Base-by-base conservation (phyloP, 2,888 invertebrate species). In the Megaustenia siamemsis region DNA sequence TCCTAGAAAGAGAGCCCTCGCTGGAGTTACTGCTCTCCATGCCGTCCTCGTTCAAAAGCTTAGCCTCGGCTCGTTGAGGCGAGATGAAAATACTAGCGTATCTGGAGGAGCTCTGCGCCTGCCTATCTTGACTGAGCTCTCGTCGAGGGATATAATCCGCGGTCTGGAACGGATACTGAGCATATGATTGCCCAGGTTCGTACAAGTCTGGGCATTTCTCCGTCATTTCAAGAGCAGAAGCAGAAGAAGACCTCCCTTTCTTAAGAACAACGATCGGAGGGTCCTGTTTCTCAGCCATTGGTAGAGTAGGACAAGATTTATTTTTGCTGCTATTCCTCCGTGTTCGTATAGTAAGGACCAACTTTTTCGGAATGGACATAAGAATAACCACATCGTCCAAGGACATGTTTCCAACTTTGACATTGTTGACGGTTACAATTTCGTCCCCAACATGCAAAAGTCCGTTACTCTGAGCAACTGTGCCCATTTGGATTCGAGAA, bases 351-450 rank as follows among this genome's bases (percentile, higher is more conserved):
- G 98, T 98, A 88, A 99, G 96, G 88, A 99, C 96, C 93, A 99
- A 95, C 90, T 99, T 96, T 93, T 98, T 96, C 10, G 99, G 99
- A 95, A 99, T 99, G 93, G 98, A 98, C 98, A 99, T 99, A 92
- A 99, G 98, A 93, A 99, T 98, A 90, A 99, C 99, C 88, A 99
- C 99, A 94, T 99, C 99, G 94, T 99, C 99, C 92, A 99, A 95
- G 89, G 98, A 98, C 98, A 99, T 99, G 92, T 97, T 96, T 88
- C 98, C 97, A 90, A 99, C 99, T 94, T 99, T 98, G 89, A 99
- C 99, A 93, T 98, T 95, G 95, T 99, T 99, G 85, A 99, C 99
- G 60, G 98, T 98, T 90, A 99, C 95, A 93, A 99, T 99, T 95
- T 99, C 99, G 94, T 99, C 99, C 73, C 99, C 99, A 79, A 99